Conservation (phyloP, 30 jellyfish, hydroid and myxozoan genomes). For the Aurelia aurita region DNA sequence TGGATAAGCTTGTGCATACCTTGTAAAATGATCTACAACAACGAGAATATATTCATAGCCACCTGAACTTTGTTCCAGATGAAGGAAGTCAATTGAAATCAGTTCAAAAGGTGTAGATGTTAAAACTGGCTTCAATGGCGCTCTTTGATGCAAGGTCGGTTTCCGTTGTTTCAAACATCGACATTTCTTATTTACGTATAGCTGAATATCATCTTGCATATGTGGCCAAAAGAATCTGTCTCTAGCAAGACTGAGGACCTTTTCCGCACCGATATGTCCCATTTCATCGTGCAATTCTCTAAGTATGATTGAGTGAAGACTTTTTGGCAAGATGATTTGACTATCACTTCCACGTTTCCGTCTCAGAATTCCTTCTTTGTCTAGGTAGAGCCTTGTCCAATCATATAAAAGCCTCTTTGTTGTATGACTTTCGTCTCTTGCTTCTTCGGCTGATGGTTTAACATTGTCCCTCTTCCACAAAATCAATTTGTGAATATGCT, state of each 20-base stretch:
- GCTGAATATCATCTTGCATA: slow-evolving; percentile 61
- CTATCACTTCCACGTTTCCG: slow-evolving; percentile 29
- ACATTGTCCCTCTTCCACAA: slow-evolving; percentile 1
- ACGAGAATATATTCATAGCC: slow-evolving; percentile 38
- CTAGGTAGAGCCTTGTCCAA: slow-evolving; percentile 28
- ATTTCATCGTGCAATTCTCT: slow-evolving; percentile 21
- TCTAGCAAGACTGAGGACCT: slow-evolving; percentile 32
- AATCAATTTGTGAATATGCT: background rate
- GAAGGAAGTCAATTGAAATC: slow-evolving; percentile 46
- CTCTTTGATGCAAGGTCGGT: slow-evolving; percentile 29
- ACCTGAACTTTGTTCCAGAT: slow-evolving; percentile 27
- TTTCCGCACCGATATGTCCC: slow-evolving; percentile 49
- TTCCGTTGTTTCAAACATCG: slow-evolving; percentile 40
- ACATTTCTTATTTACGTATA: slow-evolving; percentile 21
- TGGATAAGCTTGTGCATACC: slow-evolving; percentile 52
- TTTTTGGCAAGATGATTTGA: slow-evolving; percentile 22
- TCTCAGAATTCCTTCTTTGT: slow-evolving; percentile 33
- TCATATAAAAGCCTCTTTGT: slow-evolving; percentile 41
- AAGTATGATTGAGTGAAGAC: slow-evolving; percentile 7
- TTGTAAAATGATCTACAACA: slow-evolving; percentile 49
- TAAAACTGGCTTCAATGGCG: slow-evolving; percentile 29
- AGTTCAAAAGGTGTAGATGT: slow-evolving; percentile 48
- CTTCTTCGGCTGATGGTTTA: slow-evolving; percentile 35
- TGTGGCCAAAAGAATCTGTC: slow-evolving; percentile 71
- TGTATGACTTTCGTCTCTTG: slow-evolving; percentile 13